Evolutionary conservation across 2,113 vertebrate genomes (phyloP).

Genomic region (Physeter macrocephalus): DNA sequence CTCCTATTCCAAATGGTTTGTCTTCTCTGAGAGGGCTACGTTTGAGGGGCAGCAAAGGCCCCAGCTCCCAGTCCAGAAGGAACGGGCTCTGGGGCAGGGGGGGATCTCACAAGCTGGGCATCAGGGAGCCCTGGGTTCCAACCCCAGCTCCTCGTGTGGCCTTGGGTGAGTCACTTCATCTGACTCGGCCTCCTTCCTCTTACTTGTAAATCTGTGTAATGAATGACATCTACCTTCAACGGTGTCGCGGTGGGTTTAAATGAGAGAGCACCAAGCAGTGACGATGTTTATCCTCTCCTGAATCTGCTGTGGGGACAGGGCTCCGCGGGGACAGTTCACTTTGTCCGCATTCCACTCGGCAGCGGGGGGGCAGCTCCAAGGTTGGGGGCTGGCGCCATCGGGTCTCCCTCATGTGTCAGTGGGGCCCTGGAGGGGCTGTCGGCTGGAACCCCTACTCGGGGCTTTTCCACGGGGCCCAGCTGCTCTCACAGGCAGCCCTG

Average conservation of each 20-base stretch:
- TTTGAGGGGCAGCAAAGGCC: background rate
- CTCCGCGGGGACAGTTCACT: background rate
- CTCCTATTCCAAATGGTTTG: background rate
- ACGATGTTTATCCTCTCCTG: background rate
- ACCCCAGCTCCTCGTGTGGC: background rate
- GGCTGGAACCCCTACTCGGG: background rate
- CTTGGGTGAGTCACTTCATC: background rate
- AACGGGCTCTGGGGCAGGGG: background rate
- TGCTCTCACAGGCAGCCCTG: background rate
- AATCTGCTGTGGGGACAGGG: background rate
- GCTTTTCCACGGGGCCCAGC: background rate
- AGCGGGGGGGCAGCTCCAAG: background rate
- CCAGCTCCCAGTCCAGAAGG: background rate
- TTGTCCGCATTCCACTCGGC: background rate
- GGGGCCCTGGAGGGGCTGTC: background rate
- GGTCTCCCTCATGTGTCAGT: background rate
- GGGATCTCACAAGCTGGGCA: background rate
- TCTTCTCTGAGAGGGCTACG: background rate
- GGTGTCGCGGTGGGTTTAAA: background rate
- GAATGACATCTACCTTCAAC: background rate
- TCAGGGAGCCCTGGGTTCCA: background rate
- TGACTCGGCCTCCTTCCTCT: background rate
- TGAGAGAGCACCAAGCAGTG: background rate
- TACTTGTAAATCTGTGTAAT: background rate
- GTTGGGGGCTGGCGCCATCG: background rate